These are phyloP conservation scores for Cichladusa arquata DNA, from an alignment of 2,113 vertebrate species.

Conservation along the genomic window DNA sequence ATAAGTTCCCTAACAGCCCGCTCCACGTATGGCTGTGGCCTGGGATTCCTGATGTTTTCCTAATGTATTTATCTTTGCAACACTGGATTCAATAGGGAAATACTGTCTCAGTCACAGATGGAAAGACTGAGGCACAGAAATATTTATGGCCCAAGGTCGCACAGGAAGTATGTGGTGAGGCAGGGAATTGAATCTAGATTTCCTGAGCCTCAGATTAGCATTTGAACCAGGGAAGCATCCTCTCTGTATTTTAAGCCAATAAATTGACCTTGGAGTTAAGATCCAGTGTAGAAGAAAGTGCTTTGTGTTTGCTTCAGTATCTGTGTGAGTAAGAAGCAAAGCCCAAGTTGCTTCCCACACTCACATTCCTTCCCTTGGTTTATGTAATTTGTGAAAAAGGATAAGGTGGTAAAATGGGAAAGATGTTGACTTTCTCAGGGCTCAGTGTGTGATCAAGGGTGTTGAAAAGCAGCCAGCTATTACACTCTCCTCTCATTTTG, in stretches of 20 bases:
- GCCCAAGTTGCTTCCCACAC: background rate
- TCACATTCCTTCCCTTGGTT: background rate
- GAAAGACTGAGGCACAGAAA: conserved; percentile 58
- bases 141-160: conserved; percentile 65
- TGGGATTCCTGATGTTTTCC: background rate
- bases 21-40: background rate
- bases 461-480: conserved; percentile 33
- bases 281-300: background rate
- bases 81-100: background rate
- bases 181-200: conserved; percentile 67
- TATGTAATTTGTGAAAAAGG: conserved; percentile 7
- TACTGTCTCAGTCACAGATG: conserved; percentile 34
- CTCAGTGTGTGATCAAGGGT: background rate
- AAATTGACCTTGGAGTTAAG: conserved; percentile 47
- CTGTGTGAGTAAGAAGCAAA: background rate
- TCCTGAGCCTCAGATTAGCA: conserved; percentile 61
- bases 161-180: conserved; percentile 57
- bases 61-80: conserved; percentile 1
- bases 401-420: conserved; percentile 15
- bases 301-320: background rate
- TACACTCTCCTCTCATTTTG: background rate
- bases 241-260: conserved; percentile 41
- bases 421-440: conserved; percentile 20
- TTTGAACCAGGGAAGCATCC: conserved; percentile 57
- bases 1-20: background rate